Conservation (phyloP, 2,113 vertebrate species). For the Vireo altiloquus region DNA sequence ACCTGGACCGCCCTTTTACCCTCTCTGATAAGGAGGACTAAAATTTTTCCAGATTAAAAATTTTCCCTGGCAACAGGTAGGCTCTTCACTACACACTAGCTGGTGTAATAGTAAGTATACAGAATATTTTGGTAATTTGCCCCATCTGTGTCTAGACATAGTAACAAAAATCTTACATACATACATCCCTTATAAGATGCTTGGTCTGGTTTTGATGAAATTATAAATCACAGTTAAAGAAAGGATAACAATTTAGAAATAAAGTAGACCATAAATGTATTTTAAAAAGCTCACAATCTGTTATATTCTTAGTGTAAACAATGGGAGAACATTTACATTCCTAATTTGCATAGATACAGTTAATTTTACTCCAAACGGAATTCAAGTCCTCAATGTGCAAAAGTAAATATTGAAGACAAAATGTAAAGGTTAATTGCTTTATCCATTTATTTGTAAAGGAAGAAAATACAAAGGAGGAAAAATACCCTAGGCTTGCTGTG, state of each 20-base stretch:
- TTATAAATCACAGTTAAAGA: neutral
- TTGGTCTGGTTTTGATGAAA: neutral
- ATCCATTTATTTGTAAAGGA: neutral
- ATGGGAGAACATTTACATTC: neutral
- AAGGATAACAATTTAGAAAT: neutral
- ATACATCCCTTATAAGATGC: neutral
- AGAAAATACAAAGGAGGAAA: neutral
- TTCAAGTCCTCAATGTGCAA: neutral
- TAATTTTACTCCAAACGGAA: neutral
- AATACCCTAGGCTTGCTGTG: neutral
- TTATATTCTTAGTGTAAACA: neutral
- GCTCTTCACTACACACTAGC: fast-evolving
- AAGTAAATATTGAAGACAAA: neutral
- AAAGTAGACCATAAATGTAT: neutral
- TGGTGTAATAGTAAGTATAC: neutral
- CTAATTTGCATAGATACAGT: neutral
- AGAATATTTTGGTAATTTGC: neutral
- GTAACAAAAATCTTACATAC: neutral
- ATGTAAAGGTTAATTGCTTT: neutral
- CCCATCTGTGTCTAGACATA: neutral
- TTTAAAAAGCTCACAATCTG: neutral
- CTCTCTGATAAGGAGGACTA: neutral
- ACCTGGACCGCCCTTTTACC: neutral
- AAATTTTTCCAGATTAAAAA: neutral
- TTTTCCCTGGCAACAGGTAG: neutral